Evolutionary conservation across 2,888 invertebrate genomes (phyloP).

Genomic region (Apamea monoglypha): DNA sequence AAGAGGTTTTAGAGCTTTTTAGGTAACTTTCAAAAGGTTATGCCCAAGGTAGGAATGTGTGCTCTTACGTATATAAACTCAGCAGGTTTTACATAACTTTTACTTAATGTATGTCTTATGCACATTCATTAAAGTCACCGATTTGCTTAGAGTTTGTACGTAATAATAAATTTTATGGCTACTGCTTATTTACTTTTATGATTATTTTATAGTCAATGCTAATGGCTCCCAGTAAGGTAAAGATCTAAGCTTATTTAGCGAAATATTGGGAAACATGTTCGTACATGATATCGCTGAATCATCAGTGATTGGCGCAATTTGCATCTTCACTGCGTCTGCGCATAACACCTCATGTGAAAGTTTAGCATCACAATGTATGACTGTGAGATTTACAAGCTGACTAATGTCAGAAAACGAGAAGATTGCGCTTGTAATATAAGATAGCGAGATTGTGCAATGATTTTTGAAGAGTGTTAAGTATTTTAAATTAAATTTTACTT

Average conservation of each 20-base stretch:
- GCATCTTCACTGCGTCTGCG: conserved; percentile 60
- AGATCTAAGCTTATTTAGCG: conserved; percentile 31
- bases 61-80: conserved; percentile 7
- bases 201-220: conserved; percentile 12
- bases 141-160: conserved; percentile 21
- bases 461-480: conserved; percentile 24
- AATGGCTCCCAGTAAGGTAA: conserved; percentile 26
- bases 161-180: conserved; percentile 16
- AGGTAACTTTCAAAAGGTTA: conserved; percentile 42
- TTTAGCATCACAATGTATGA: conserved; percentile 53
- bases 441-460: conserved; percentile 59
- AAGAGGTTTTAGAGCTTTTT: conserved; percentile 28
- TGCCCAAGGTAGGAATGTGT: conserved; percentile 37
- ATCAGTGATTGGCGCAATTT: conserved; percentile 65
- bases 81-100: conserved; percentile 44
- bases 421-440: conserved; percentile 40
- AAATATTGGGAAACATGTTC: conserved; percentile 13
- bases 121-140: conserved; percentile 28
- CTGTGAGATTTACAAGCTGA: conserved; percentile 63
- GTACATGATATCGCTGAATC: conserved; percentile 58
- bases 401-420: conserved; percentile 59
- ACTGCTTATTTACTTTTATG: conserved; percentile 19
- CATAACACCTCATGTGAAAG: conserved; percentile 61
- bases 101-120: conserved; percentile 33
- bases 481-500: conserved; percentile 39